These are phyloP conservation scores for Meiosimyza decipiens DNA, from an alignment of 2,888 invertebrate genomes.

Conservation along the genomic window DNA sequence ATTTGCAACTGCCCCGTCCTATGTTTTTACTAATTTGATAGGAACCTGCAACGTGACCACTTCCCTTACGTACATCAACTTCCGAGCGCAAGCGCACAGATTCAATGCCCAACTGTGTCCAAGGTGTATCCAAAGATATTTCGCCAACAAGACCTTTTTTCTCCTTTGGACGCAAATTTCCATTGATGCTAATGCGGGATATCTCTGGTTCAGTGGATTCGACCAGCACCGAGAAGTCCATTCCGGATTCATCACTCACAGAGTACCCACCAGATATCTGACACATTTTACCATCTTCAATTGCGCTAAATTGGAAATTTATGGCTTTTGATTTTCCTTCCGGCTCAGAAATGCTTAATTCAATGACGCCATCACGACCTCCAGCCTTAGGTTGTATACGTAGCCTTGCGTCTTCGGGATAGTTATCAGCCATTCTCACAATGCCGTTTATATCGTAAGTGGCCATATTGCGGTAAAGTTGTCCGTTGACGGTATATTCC, in stretches of 20 bases:
- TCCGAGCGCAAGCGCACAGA: conserved; percentile 57
- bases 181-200: conserved; percentile 59
- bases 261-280: conserved; percentile 65
- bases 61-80: conserved; percentile 51
- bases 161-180: conserved; percentile 51
- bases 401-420: conserved; percentile 66
- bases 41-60: conserved; percentile 58
- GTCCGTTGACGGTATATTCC: conserved; percentile 64
- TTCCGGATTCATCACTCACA: conserved; percentile 62
- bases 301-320: conserved; percentile 60
- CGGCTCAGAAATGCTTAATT: conserved; percentile 56
- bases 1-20: conserved; percentile 67
- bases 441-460: conserved; percentile 67
- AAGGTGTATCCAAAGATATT: conserved; percentile 61
- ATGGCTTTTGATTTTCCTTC: conserved; percentile 52
- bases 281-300: conserved; percentile 67
- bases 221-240: conserved; percentile 65
- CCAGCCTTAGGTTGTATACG: conserved; percentile 66
- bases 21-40: conserved; percentile 65
- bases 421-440: conserved; percentile 60
- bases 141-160: conserved; percentile 51
- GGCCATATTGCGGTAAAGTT: conserved; percentile 65
- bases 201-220: conserved; percentile 62
- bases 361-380: conserved; percentile 63
- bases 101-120: conserved; percentile 63